phyloP scores from a whole-genome alignment of 2,113 vertebrate genomes.

The Genyomyrus donnyi region DNA sequence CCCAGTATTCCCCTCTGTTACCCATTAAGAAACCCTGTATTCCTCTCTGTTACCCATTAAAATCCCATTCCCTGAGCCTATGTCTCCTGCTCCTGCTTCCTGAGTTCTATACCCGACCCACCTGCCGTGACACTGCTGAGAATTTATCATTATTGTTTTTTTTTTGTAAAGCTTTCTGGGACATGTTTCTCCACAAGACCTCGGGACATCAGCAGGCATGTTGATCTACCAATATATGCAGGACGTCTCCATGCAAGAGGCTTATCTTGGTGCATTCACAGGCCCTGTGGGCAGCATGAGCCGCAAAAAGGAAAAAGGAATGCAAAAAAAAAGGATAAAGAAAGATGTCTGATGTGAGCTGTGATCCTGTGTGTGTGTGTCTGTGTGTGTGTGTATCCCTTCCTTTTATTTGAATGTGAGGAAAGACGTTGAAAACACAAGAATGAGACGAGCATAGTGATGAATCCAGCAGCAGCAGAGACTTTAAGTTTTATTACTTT shows the following conservation, averaged over 20 bases:
- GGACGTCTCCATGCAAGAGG: background rate
- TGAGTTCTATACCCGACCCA: no score
- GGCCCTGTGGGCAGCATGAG: background rate
- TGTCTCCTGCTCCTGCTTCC: no score
- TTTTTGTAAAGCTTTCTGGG: background rate
- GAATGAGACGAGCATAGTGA: background rate
- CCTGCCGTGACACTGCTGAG: background rate
- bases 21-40: no score
- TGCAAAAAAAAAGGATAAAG: background rate
- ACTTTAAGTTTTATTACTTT: background rate
- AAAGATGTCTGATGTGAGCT: background rate
- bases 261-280: constrained; percentile 11
- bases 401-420: background rate
- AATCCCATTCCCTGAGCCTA: no score
- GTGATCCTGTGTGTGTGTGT: background rate
- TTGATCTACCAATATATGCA: background rate
- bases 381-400: background rate
- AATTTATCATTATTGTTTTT: background rate
- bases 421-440: background rate
- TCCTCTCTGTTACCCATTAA: no score
- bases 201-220: background rate
- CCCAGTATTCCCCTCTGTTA: no score
- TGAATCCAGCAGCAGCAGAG: background rate
- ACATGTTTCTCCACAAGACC: background rate
- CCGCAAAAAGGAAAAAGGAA: background rate